Evolutionary conservation across 1,140 invertebrate genomes (phyloP).

Genomic region (Pentalonia nigronervosa): DNA sequence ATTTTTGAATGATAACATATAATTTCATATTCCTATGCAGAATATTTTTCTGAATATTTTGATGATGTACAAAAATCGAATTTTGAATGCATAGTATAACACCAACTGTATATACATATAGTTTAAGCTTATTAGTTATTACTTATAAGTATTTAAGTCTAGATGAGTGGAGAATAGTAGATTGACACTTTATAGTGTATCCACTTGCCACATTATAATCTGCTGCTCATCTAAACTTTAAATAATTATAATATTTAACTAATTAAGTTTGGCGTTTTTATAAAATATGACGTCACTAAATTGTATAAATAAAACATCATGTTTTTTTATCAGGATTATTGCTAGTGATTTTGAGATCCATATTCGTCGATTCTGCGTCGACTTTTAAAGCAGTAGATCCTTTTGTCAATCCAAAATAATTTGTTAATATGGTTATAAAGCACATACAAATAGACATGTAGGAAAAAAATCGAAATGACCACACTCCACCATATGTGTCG

Average conservation of each 20-base stretch:
- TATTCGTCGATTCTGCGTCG: background rate
- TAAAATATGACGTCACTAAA: background rate
- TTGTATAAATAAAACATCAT: background rate
- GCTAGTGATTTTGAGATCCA: background rate
- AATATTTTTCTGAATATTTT: background rate
- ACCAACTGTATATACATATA: background rate
- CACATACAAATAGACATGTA: background rate
- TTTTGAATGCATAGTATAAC: too few species aligned
- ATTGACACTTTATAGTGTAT: background rate
- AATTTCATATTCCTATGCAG: background rate
- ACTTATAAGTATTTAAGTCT: background rate
- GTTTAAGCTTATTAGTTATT: background rate
- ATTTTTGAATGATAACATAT: too few species aligned
- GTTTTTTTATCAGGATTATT: background rate
- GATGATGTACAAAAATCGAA: too few species aligned
- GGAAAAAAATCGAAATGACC: background rate
- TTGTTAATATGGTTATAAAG: background rate
- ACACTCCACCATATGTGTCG: constrained; percentile 68
- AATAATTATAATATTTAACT: background rate
- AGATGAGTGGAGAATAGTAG: background rate
- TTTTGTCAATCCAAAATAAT: background rate
- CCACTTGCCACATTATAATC: too few species aligned
- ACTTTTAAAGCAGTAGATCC: background rate
- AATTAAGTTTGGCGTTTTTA: background rate
- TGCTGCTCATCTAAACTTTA: too few species aligned